Evolutionary conservation across 2,113 vertebrate genomes (phyloP).

Genomic region (Dinomys branickii): DNA sequence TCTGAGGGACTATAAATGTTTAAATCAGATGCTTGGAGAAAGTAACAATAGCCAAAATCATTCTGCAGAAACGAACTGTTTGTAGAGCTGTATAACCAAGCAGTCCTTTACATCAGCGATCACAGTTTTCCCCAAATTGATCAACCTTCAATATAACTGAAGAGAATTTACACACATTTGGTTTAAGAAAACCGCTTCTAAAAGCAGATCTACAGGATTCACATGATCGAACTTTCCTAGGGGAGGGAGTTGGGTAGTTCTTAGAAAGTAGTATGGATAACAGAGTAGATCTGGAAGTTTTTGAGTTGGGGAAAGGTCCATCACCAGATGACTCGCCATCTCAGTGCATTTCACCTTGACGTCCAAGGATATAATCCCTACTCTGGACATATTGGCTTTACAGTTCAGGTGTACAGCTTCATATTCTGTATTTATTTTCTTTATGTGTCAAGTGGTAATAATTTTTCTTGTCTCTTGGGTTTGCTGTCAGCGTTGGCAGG

Average conservation of each 20-base stretch:
- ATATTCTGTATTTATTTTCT: not conserved
- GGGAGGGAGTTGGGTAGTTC: not conserved
- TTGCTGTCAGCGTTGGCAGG: not conserved
- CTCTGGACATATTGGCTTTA: not conserved
- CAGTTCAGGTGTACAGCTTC: not conserved
- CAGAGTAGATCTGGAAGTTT: slow-evolving; percentile 66
- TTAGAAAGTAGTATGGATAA: not conserved
- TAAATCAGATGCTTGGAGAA: slow-evolving; percentile 79
- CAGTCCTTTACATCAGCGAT: slow-evolving; percentile 40
- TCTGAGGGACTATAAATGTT: slow-evolving; percentile 56
- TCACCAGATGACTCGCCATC: not conserved
- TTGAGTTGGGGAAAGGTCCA: slow-evolving; percentile 47
- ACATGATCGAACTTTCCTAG: slow-evolving; percentile 51
- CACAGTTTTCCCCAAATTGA: slow-evolving; percentile 76
- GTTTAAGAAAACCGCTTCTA: slow-evolving; percentile 82
- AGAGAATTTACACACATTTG: slow-evolving; percentile 79
- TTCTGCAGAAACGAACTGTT: slow-evolving; percentile 78
- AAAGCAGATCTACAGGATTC: slow-evolving; percentile 56
- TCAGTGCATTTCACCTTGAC: not conserved
- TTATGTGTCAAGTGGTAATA: not conserved
- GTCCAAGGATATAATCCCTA: not conserved
- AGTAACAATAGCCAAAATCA: slow-evolving; percentile 75
- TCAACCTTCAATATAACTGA: slow-evolving; percentile 77
- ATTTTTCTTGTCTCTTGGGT: not conserved
- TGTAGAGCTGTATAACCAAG: slow-evolving; percentile 78